Evolutionary conservation across 1,140 invertebrate genomes (phyloP), one percentile per base, ranked within the genome.

Genomic region (Cardiocondyla obscurior): DNA sequence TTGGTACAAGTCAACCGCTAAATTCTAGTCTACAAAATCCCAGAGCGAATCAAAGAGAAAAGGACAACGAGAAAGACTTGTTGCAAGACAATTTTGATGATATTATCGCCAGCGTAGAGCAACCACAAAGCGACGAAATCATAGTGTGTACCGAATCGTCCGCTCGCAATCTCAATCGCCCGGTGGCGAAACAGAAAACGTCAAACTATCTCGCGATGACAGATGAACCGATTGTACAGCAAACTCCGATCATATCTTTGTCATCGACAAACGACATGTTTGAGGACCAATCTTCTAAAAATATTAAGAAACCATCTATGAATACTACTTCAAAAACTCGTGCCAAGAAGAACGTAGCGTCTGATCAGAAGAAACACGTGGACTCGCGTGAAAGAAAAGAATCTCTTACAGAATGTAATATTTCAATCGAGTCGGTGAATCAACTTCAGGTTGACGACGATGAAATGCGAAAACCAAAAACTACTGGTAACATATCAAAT

Each of bases 1-100:
- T 14, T 19, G 22, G 12, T 1, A 14, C 14, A 16, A 8, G 46
- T 62, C 10, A 1, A 3, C 16, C 55, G 28, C 4, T 8, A n/a
- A 10, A 10, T 30, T 5, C 42, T 65, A 2, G 36, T 0, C 1
- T n/a, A 1, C 19, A 10, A 25, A 44, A 28, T 10, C 6, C 42
- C 10, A n/a, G 1, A 28, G 16, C 25, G 55, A 58, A 14, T 57
- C 42, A 46, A 4, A 62, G 7, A 3, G 22, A 28, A 6, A 51
- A 51, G 16, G 19, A 28, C 6, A 67, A 5, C 60, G 3, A 12
- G 7, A 46, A 42, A 1, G 6, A 3, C 14, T 46, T 77, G 3
- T 60, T 88, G 28, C 53, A 82, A 7, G 82, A 84, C 1, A 88
- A 82, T 30, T 85, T 87, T 14, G 83, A 85, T 14, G 87, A 88